Conservation (phyloP, 30 jellyfish, hydroid and myxozoan genomes). For the Hydra vulgaris region DNA sequence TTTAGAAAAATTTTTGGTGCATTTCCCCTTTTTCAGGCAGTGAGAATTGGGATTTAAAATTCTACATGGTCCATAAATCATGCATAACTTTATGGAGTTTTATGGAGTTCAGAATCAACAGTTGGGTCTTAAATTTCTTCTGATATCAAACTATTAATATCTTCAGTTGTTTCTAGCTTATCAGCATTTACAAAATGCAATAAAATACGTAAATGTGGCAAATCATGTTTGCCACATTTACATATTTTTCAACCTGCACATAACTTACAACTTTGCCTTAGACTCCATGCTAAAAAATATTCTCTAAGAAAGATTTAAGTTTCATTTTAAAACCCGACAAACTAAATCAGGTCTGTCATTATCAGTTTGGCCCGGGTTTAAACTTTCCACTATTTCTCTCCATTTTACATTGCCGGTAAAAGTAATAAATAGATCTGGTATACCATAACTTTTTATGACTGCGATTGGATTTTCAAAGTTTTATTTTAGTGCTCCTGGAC, state of each 20-base stretch:
- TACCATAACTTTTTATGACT: constrained; percentile 17
- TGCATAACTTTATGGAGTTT: constrained; percentile 32
- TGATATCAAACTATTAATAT: constrained; percentile 31
- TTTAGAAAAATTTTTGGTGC: constrained; percentile 37
- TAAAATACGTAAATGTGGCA: constrained; percentile 56
- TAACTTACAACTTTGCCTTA: constrained; percentile 21
- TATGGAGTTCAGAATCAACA: constrained; percentile 21
- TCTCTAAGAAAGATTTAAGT: too few species aligned
- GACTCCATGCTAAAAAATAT: too few species aligned
- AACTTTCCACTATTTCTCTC: constrained; percentile 18
- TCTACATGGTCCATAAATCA: constrained; percentile 79
- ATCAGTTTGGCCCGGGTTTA: too few species aligned
- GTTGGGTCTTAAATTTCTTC: too few species aligned
- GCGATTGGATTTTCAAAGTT: constrained; percentile 38
- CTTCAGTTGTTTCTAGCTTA: too few species aligned
- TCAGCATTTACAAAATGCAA: too few species aligned
- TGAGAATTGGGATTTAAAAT: constrained; percentile 22
- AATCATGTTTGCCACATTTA: constrained; percentile 36
- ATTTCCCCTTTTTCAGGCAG: constrained; percentile 54
- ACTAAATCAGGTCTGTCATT: too few species aligned
- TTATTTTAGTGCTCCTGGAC: constrained; percentile 30
- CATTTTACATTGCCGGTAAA: constrained; percentile 36
- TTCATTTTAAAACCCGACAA: too few species aligned
- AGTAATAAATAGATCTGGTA: constrained; percentile 36
- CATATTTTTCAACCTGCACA: constrained; percentile 22